phyloP scores from a whole-genome alignment of 2,888 invertebrate species.

The Protodeltote pygarga region DNA sequence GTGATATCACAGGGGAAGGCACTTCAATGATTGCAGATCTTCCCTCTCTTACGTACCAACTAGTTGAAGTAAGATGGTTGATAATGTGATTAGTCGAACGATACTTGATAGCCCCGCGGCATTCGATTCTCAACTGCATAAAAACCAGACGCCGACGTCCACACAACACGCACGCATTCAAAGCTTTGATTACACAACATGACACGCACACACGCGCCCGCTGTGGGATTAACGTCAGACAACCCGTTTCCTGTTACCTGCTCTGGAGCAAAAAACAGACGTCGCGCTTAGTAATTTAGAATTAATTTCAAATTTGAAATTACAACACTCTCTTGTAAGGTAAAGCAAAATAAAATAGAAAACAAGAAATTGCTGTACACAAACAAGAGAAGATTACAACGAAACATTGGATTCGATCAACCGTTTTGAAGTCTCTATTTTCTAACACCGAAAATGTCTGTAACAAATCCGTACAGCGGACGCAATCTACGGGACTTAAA shows the following conservation, averaged over 20 bases:
- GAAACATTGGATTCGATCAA: slow-evolving; percentile 62
- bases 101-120: slow-evolving; percentile 70
- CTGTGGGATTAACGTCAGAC: slow-evolving; percentile 79
- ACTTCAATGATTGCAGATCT: slow-evolving; percentile 58
- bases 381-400: slow-evolving; percentile 48
- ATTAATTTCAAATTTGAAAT: slow-evolving; percentile 81
- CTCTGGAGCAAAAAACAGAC: slow-evolving; percentile 77
- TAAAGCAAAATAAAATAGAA: slow-evolving; percentile 42
- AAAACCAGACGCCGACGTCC: slow-evolving; percentile 75
- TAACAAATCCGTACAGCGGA: slow-evolving; percentile 80
- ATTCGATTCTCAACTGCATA: slow-evolving; percentile 65
- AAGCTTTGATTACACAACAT: slow-evolving; percentile 71
- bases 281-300: slow-evolving; percentile 75
- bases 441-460: slow-evolving; percentile 76
- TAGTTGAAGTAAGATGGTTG: slow-evolving; percentile 62
- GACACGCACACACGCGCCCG: slow-evolving; percentile 63
- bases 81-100: slow-evolving; percentile 68
- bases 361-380: slow-evolving; percentile 16
- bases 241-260: slow-evolving; percentile 86
- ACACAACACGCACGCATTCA: slow-evolving; percentile 66
- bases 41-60: slow-evolving; percentile 56
- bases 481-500: slow-evolving; percentile 83
- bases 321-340: slow-evolving; percentile 54
- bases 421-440: slow-evolving; percentile 81
- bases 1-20: slow-evolving; percentile 56